A percentile compares a stretch with the other conserved stretches of the same genome.
Evolutionary conservation across 2,888 invertebrate species (phyloP).

Genomic region (Tupiocoris notatus): DNA sequence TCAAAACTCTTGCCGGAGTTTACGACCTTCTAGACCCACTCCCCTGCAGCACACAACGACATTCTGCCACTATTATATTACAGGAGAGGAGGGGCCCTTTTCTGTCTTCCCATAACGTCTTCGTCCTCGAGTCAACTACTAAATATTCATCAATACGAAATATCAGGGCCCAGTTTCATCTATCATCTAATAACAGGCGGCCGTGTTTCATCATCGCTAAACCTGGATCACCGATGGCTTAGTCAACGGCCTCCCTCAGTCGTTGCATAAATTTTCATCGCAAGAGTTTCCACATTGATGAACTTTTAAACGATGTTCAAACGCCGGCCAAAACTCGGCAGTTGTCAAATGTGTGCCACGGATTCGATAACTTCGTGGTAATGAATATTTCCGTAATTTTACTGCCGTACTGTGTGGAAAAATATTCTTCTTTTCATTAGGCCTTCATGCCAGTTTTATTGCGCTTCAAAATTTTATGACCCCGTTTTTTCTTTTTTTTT

Average conservation of each 20-base stretch:
- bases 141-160: slow-evolving; percentile 34
- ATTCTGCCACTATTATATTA: not conserved
- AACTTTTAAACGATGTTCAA: no score
- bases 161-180: slow-evolving; percentile 32
- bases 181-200: slow-evolving; percentile 32
- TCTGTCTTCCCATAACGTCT: not conserved
- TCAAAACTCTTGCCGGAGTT: slow-evolving; percentile 28
- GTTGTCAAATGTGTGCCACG: no score
- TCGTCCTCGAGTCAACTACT: slow-evolving; percentile 22
- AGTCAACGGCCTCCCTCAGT: slow-evolving; percentile 5
- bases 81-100: not conserved
- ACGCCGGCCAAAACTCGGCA: no score
- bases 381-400: no score
- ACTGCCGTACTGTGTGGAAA: no score
- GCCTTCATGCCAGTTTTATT: no score
- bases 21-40: not conserved
- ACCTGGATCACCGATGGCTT: slow-evolving; percentile 27
- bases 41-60: not conserved
- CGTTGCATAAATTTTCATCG: not conserved
- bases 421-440: no score
- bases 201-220: slow-evolving; percentile 29
- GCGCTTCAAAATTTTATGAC: no score
- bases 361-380: no score
- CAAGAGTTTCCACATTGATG: no score
- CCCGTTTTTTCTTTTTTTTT: no score